These are phyloP conservation scores for Archips xylosteana DNA, from an alignment of 2,888 invertebrate genomes.

Conservation along the genomic window DNA sequence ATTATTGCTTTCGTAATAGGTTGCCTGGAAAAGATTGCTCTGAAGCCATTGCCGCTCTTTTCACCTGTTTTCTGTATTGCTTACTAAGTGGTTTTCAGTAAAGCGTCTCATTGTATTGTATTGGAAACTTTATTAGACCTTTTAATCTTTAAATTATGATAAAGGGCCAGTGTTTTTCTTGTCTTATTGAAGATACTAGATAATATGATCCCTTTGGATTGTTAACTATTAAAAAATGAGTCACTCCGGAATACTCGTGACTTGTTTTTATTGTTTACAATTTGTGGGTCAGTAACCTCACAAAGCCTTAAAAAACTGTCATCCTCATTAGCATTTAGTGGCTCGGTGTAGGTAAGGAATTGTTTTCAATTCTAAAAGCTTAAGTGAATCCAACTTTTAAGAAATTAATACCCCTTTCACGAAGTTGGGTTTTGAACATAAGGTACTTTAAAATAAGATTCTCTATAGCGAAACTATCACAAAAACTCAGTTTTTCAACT, in stretches of 20 bases:
- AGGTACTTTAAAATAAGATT: neutral
- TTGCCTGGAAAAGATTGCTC: too few species aligned
- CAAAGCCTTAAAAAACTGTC: constrained; percentile 33
- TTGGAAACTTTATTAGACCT: too few species aligned
- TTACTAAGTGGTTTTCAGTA: too few species aligned
- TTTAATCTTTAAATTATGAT: neutral
- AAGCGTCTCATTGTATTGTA: too few species aligned
- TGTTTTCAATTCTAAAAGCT: constrained; percentile 13
- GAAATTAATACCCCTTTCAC: neutral
- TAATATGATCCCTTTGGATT: neutral
- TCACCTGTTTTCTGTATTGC: too few species aligned
- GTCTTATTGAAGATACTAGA: neutral
- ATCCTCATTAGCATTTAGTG: constrained; percentile 32
- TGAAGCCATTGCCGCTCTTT: too few species aligned
- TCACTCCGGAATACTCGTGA: neutral
- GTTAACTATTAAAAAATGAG: neutral
- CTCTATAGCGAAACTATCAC: neutral
- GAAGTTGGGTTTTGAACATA: constrained; percentile 5
- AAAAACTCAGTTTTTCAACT: neutral
- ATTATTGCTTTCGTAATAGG: too few species aligned
- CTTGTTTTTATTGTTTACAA: constrained; percentile 36
- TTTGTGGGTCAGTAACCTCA: constrained; percentile 35
- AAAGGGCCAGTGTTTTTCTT: neutral
- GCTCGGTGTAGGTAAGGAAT: neutral
- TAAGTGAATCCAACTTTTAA: neutral